Evolutionary conservation across 2,888 invertebrate genomes (phyloP), one percentile per base, ranked within the genome.

Genomic region (Trissolcus japonicus): DNA sequence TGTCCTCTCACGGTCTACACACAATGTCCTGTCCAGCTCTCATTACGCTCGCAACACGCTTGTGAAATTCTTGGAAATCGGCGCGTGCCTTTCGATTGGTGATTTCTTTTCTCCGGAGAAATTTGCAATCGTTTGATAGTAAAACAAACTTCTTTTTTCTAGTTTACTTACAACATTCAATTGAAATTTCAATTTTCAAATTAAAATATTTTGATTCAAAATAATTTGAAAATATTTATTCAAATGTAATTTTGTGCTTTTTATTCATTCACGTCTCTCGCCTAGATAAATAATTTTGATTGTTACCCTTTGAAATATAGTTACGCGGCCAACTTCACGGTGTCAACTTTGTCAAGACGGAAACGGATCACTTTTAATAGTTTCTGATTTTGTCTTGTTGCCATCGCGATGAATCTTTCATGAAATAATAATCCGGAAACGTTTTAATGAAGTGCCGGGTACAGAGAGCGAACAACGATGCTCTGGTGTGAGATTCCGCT

Each of bases 361-460:
- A 35, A 35, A 35, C 35, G 35, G 35, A 35, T 35, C 35, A 35
- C 9, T 35, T 35, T 35, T 7, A 35, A 35, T 35, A 35, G 35
- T 6, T 35, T 35, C 9, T 35, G 35, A 35, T 43, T 61, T 3
- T 25, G 65, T 67, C 73, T 41, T 40, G 17, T 48, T 53, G 43
- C 56, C 53, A 35, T 54, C 51, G 62, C 78, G 66, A 74, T 74
- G 71, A 74, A 78, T 74, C 69, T 74, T 74, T 74, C 78, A 74
- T 74, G 74, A 71, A 74, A 74, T 69, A 74, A 78, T 66, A 74
- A 78, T 74, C 74, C 62, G 74, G 74, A 78, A 78, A 71, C 63
- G 67, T 68, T 74, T 78, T 75, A 78, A 78, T 75, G 71, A 78
- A 71, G 75, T 74, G 75, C 66, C 63, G 68, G 55, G 71, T 55